phyloP scores from a whole-genome alignment of 2,797 vertebrate species.

The Calcarius lapponicus region DNA sequence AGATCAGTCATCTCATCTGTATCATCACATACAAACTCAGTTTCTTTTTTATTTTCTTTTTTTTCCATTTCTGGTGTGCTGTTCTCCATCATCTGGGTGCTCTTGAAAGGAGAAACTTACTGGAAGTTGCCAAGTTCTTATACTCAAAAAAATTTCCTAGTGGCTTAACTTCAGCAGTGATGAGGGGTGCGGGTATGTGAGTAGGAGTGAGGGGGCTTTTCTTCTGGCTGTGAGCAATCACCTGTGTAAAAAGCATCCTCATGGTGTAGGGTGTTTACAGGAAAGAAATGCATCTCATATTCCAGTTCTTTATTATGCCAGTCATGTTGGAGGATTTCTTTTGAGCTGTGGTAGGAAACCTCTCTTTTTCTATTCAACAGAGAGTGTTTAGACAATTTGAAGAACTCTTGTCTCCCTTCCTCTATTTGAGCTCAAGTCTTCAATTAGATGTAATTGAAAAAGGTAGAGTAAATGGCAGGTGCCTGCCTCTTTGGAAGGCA shows the following conservation, averaged over 20 bases:
- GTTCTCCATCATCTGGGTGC: background rate
- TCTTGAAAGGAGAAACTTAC: background rate
- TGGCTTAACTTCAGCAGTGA: background rate
- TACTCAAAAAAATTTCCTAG: background rate
- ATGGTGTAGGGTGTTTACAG: background rate
- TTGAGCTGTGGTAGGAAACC: background rate
- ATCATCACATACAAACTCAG: background rate
- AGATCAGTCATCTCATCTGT: background rate
- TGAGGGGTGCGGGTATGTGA: accelerated
- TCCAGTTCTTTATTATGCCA: constrained; percentile 1
- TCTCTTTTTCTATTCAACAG: constrained; percentile 14
- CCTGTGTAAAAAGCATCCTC: background rate
- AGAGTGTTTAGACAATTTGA: constrained; percentile 50
- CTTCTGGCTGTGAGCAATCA: background rate
- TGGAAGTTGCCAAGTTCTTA: background rate
- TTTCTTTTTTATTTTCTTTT: background rate
- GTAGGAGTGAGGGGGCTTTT: background rate
- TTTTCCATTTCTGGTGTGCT: background rate
- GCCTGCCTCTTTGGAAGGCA: constrained; percentile 30
- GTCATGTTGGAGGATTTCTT: constrained; percentile 6
- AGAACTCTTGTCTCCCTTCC: constrained; percentile 62
- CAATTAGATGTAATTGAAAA: constrained; percentile 60
- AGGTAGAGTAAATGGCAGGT: constrained; percentile 56
- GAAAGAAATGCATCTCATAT: background rate
- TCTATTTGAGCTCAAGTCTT: constrained; percentile 41